Base-by-base conservation (phyloP, 2,888 invertebrate genomes). In the Cosmorhoe ocellata region DNA sequence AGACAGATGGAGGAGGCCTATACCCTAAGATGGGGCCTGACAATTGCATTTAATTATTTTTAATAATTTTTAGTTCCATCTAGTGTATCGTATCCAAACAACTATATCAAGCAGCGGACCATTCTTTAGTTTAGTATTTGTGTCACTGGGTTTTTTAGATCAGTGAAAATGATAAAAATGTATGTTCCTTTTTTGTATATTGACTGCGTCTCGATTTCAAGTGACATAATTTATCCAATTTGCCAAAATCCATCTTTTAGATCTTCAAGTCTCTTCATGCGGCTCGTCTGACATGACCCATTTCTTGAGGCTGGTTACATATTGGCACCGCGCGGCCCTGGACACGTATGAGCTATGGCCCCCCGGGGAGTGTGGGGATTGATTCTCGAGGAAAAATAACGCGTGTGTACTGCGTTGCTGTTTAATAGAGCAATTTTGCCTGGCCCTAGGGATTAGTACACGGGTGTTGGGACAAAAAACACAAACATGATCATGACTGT, bases 291-390 rank as follows among this genome's bases (percentile, higher is more conserved):
- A 46, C 54, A 28, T 56, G 61, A 58, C 59, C 61, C 52, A 63
- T 51, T 55, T 61, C 51, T 51, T 52, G 32, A 39, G 47, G 34
- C 52, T 56, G 54, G 56, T 50, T 56, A 59, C 58, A 60, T 68
- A 65, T 63, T 58, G 62, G 60, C 55, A 56, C 56, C 65, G 62
- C 56, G 46, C 44, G 56, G 41, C 69, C 65, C 64, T 64, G 65
- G 70, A 66, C 70, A 64, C 60, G 67, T 72, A 72, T 76, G 76
- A 79, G 66, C 59, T 67, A 77, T 72, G 59, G 69, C 65, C 54
- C 73, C 63, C 65, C 32, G 44, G 76, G 71, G 74, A 67, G 55
- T 31, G 43, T 50, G 67, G 64, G 66, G 77, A 79, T 79, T 78
- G 76, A 78, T 75, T 78, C 66, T 58, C 57, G 58, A 52, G 57